phyloP scores from a whole-genome alignment of 2,888 invertebrate genomes.

The Smittia sp. region DNA sequence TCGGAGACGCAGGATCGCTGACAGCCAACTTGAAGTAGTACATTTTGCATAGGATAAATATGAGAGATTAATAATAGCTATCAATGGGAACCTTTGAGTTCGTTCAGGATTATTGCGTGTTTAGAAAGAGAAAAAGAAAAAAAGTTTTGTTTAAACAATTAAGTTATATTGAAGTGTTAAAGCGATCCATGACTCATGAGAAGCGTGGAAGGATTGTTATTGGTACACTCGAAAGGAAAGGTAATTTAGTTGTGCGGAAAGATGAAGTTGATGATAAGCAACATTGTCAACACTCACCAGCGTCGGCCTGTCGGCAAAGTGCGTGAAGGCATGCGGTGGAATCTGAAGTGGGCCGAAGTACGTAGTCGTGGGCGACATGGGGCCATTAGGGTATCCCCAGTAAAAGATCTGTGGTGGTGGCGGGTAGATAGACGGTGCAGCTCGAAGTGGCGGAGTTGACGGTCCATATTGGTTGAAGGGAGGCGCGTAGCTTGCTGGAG shows the following conservation, averaged over 20 bases:
- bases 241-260: background rate
- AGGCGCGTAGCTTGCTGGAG: background rate
- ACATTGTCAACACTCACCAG: conserved; percentile 13
- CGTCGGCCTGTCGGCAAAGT: conserved; percentile 25
- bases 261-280: background rate
- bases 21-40: conserved; percentile 30
- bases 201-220: background rate
- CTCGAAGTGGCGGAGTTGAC: conserved; percentile 46
- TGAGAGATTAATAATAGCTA: conserved; percentile 42
- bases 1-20: background rate
- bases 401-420: conserved; percentile 56
- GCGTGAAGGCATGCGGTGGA: conserved; percentile 17
- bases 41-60: background rate
- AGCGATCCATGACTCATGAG: background rate
- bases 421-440: conserved; percentile 45
- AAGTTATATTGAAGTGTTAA: background rate
- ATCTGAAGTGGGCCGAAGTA: conserved; percentile 27
- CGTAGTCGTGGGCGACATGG: conserved; percentile 58
- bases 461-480: conserved; percentile 45
- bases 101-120: background rate
- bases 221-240: background rate
- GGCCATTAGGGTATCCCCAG: conserved; percentile 62
- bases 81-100: conserved; percentile 41
- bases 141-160: conserved; percentile 2
- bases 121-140: conserved; percentile 24